Percentiles rank a stretch among this genome's conserved stretches.
Conservation (phyloP, 2,113 vertebrate genomes). For the Ibidorhyncha struthersii region DNA sequence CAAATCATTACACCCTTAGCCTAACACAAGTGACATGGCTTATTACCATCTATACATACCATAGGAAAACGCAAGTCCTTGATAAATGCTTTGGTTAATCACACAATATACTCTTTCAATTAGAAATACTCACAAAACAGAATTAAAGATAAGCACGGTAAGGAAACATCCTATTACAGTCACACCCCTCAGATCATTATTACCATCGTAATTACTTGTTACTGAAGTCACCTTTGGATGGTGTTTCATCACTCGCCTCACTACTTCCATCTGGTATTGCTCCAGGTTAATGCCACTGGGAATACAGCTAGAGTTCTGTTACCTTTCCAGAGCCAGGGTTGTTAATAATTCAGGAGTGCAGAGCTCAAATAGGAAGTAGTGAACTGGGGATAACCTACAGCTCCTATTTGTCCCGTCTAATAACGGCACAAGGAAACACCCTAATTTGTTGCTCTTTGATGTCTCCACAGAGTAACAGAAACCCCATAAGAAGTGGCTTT, state of each 20-base stretch:
- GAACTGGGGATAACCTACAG: neutral
- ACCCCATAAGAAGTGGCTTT: rapidly evolving
- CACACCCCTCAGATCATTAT: neutral
- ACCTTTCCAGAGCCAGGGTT: neutral
- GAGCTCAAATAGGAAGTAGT: neutral
- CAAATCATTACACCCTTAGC: neutral
- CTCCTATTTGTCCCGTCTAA: neutral
- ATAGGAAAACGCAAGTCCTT: neutral
- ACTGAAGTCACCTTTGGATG: neutral
- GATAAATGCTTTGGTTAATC: neutral
- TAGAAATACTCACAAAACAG: neutral
- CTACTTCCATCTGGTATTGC: neutral
- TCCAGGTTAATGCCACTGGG: neutral
- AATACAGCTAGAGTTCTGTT: neutral
- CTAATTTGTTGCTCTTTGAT: neutral
- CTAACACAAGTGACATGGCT: neutral
- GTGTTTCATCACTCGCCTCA: neutral
- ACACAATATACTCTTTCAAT: neutral
- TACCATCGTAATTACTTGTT: neutral
- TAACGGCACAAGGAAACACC: neutral
- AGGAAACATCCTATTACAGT: neutral
- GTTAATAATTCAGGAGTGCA: neutral
- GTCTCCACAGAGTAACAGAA: neutral
- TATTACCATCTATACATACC: neutral
- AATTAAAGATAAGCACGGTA: neutral